A percentile compares a stretch with the other conserved stretches of the same genome.
Conservation (phyloP, 2,888 invertebrate species). For the Peribatodes rhomboidaria region DNA sequence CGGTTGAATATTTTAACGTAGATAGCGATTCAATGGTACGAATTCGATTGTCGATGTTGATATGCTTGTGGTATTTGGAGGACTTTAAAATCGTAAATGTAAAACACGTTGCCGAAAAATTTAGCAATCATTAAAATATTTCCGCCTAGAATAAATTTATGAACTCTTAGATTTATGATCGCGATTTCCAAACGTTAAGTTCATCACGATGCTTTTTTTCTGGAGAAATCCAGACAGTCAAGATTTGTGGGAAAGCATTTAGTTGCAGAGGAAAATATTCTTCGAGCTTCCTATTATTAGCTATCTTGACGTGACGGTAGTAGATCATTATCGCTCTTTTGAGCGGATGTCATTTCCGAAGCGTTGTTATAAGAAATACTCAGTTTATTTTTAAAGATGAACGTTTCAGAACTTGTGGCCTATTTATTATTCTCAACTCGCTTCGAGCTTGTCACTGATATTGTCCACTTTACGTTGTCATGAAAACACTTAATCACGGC, state of each 20-base stretch:
- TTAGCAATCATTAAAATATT: slow-evolving; percentile 26
- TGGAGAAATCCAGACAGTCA: slow-evolving; percentile 5
- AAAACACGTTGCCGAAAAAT: slow-evolving; percentile 21
- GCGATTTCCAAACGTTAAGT: slow-evolving; percentile 21
- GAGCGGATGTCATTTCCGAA: slow-evolving; percentile 51
- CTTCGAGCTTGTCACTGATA: slow-evolving; percentile 29
- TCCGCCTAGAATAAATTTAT: slow-evolving; percentile 22
- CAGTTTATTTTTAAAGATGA: slow-evolving; percentile 47
- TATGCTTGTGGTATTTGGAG: slow-evolving; percentile 15
- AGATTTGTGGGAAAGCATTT: slow-evolving; percentile 23
- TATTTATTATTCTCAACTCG: slow-evolving; percentile 41
- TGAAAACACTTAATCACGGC: slow-evolving; percentile 27
- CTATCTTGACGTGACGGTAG: slow-evolving; percentile 49
- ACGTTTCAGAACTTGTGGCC: slow-evolving; percentile 41
- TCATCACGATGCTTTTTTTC: slow-evolving; percentile 14
- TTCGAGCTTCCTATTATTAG: slow-evolving; percentile 46
- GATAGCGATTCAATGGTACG: background rate
- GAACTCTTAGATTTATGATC: slow-evolving; percentile 25
- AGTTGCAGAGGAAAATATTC: slow-evolving; percentile 25
- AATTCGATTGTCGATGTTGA: background rate
- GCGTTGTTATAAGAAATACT: slow-evolving; percentile 44
- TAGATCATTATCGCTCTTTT: slow-evolving; percentile 50
- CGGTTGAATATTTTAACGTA: too few relatives aligned
- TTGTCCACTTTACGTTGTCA: slow-evolving; percentile 28
- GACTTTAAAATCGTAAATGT: slow-evolving; percentile 10